phyloP scores from a whole-genome alignment of 2,113 vertebrate genomes.

The Formicarius rufipectus region DNA sequence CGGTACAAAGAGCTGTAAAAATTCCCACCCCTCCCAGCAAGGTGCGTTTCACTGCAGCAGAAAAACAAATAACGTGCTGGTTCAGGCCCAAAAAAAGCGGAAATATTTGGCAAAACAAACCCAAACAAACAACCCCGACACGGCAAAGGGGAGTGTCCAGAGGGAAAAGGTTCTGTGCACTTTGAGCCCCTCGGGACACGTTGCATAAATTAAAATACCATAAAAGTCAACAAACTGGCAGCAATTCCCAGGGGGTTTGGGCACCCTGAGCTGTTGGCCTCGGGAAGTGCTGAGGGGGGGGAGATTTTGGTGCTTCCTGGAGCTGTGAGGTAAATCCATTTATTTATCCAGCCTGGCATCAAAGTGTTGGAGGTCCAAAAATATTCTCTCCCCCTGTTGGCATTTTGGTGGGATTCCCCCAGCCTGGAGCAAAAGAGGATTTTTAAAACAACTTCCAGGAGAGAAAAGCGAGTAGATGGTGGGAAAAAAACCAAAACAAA shows the following conservation, averaged over 20 bases:
- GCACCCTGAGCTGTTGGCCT: rapidly evolving
- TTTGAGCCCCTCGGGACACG: not conserved
- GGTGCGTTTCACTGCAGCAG: not conserved
- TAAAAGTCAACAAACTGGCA: not conserved
- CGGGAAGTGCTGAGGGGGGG: rapidly evolving
- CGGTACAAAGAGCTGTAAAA: slow-evolving; percentile 29
- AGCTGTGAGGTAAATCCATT: rapidly evolving
- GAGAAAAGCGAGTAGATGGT: not conserved
- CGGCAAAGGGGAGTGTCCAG: no score
- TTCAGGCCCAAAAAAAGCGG: not conserved
- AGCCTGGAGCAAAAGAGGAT: no score
- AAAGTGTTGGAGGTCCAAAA: not conserved
- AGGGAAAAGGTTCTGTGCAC: not conserved
- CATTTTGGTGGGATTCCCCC: not conserved
- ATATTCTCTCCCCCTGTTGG: not conserved
- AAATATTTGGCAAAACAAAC: not conserved
- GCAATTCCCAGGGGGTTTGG: not conserved
- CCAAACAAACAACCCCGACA: no score
- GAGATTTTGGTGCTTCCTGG: no score
- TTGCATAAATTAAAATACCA: not conserved
- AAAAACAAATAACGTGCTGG: not conserved
- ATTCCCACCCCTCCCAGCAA: slow-evolving; percentile 20
- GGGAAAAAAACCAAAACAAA: not conserved
- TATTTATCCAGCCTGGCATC: rapidly evolving
- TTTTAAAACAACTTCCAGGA: not conserved